phyloP scores from a whole-genome alignment of 2,888 invertebrate species.

The Oxyteleia sp. region DNA sequence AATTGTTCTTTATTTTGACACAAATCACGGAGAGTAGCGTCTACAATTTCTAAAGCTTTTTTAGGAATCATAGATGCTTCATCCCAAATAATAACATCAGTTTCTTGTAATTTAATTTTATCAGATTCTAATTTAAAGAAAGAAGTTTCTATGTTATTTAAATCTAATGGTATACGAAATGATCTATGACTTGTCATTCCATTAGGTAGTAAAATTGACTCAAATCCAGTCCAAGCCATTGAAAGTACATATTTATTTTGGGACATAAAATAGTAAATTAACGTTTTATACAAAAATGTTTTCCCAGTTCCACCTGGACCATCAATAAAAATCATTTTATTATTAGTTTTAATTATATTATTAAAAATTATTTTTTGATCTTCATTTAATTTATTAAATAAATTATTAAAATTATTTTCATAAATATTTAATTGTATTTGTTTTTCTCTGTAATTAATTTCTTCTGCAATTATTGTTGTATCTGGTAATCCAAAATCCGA shows the following conservation, averaged over 20 bases:
- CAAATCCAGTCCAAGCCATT: neutral
- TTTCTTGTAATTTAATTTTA: neutral
- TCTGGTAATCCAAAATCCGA: constrained; percentile 42
- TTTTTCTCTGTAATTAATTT: neutral
- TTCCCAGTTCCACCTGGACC: neutral
- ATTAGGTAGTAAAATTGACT: neutral
- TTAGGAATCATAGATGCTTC: neutral
- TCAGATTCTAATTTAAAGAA: constrained; percentile 5
- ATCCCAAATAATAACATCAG: neutral
- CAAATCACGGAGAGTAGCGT: neutral
- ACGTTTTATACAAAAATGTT: neutral
- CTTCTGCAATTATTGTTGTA: neutral
- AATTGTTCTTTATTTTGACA: no score
- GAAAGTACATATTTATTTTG: neutral
- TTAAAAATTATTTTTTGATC: constrained; percentile 11
- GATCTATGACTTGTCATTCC: constrained; percentile 1
- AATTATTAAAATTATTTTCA: no score
- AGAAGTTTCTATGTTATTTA: neutral
- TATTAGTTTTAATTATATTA: neutral
- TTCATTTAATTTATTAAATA: neutral
- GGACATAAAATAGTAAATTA: neutral
- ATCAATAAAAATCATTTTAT: neutral
- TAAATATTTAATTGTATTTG: no score
- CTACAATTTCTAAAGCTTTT: constrained; percentile 5
- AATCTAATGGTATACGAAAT: neutral